A percentile compares a stretch with the other conserved stretches of the same genome.
Evolutionary conservation across 2,797 vertebrate genomes (phyloP).

Genomic region (Aphelocoma californica): DNA sequence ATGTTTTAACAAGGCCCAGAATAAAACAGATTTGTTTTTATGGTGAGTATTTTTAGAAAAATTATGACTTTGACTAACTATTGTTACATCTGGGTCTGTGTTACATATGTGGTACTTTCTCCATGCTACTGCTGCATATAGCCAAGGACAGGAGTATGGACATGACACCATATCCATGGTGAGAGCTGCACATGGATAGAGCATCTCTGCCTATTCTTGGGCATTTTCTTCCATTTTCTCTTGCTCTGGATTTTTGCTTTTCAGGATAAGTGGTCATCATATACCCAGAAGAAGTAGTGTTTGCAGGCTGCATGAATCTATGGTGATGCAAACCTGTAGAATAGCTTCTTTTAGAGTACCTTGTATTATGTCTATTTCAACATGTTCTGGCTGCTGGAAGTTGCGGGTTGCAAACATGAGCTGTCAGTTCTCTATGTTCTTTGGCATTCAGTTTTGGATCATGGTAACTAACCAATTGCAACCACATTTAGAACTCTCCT

Average conservation of each 20-base stretch:
- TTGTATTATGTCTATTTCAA: neutral
- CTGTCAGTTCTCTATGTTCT: neutral
- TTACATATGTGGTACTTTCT: neutral
- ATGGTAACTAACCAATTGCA: neutral
- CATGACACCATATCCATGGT: rapidly evolving
- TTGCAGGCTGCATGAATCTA: neutral
- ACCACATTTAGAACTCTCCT: neutral
- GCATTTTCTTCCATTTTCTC: neutral
- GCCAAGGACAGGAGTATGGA: neutral
- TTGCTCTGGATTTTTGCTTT: neutral
- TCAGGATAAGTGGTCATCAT: neutral
- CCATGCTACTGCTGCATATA: neutral
- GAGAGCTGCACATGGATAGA: neutral
- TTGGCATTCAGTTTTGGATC: neutral
- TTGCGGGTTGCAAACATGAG: neutral
- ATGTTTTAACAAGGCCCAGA: neutral
- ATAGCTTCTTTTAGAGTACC: neutral
- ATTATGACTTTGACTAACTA: neutral
- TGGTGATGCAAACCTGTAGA: neutral
- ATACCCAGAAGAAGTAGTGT: neutral
- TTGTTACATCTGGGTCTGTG: constrained; percentile 52
- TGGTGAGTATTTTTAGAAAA: constrained; percentile 39
- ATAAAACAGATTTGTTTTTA: constrained; percentile 29
- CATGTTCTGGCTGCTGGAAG: neutral
- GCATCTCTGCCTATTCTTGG: neutral